Base-by-base conservation (phyloP, 2,888 invertebrate species). In the Cistogaster globosa region DNA sequence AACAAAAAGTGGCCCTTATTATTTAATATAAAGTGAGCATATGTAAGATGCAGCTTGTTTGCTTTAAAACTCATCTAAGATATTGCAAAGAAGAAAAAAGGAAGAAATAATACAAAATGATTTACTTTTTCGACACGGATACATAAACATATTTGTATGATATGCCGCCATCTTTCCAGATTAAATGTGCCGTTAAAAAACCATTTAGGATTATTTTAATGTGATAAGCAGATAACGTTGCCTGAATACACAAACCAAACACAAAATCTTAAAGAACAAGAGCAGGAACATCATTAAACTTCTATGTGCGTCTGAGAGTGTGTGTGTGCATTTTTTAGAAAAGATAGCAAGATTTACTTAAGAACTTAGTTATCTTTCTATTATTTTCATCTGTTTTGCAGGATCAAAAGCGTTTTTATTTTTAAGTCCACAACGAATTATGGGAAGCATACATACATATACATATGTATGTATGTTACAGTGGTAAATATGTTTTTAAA, bases 151-250 rank as follows among this genome's bases (percentile, higher is more conserved):
- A 83, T 84, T 86, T 84, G 74, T 80, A 76, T 0, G 32, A 32
- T 67, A 76, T 75, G 58, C 74, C 57, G 82, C 78, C 85, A 83
- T 76, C 76, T 87, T 86, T 84, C 71, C 80, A 86, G 86, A 87
- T 88, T 88, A 90, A 90, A 91, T 90, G 90, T 90, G 88, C 90
- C 91, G 90, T 90, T 88, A 91, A 90, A 90, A 89, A 91, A 89
- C 90, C 91, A 90, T 91, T 91, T 91, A 90, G 91, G 91, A 91
- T 91, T 91, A 91, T 90, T 90, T 90, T 90, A 90, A 91, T 90
- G 91, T 90, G 89, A 91, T 90, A 89, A 89, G 88, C 82, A 89
- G 88, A 90, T 88, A 90, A 89, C 90, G 90, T 89, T 88, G 88
- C 88, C 89, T 88, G 90, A 90, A 91, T 91, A 91, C 90, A 90